Conservation (phyloP, 2,797 vertebrate species). For the Sebastes diploproa region DNA sequence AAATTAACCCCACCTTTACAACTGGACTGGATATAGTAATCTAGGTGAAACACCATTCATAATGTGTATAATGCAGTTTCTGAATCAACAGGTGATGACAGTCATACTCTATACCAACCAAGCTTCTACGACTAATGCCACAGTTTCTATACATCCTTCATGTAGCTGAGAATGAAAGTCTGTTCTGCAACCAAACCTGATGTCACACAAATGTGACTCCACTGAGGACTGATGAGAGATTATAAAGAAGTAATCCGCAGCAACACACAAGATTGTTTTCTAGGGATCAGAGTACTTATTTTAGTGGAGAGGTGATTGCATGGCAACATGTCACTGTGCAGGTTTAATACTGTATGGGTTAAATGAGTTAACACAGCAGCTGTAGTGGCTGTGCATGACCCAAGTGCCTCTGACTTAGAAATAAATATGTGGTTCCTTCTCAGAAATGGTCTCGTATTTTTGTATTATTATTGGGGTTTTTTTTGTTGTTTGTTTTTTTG, state of each 20-base stretch:
- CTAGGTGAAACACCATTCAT: background rate
- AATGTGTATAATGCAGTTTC: background rate
- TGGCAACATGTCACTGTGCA: background rate
- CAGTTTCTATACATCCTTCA: background rate
- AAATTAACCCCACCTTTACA: background rate
- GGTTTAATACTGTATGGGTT: background rate
- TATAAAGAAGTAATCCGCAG: slow-evolving; percentile 57
- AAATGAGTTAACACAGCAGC: background rate
- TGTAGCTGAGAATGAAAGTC: slow-evolving; percentile 25
- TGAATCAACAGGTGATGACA: background rate
- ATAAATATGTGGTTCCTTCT: background rate
- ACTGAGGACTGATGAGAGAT: slow-evolving; percentile 33
- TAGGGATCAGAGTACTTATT: slow-evolving; percentile 27
- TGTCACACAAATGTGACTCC: slow-evolving; percentile 40
- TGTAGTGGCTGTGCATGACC: background rate
- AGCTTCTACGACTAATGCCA: slow-evolving; percentile 3
- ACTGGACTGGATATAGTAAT: background rate
- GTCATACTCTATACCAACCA: background rate
- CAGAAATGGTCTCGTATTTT: background rate
- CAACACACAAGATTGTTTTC: slow-evolving; percentile 44
- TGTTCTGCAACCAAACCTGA: slow-evolving; percentile 12
- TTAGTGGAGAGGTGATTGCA: slow-evolving; percentile 17
- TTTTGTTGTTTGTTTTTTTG: no score
- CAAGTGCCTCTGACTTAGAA: background rate
- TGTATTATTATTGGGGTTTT: no score